Evolutionary conservation across 2,888 invertebrate species (phyloP).

Genomic region (Harpalus rubripes): DNA sequence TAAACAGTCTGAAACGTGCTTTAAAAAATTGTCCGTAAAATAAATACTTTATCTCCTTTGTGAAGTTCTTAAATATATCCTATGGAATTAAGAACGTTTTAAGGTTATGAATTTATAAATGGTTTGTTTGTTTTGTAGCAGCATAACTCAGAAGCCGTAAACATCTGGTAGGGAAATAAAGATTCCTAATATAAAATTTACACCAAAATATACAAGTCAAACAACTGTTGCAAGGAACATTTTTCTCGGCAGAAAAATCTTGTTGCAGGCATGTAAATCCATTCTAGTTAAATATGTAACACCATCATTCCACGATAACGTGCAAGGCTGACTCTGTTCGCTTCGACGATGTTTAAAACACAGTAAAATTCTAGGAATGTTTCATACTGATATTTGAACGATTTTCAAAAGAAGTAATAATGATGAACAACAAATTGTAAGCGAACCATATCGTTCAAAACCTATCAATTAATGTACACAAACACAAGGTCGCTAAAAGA

Average conservation of each 20-base stretch:
- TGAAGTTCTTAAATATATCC: not conserved
- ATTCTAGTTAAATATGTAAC: conserved; percentile 26
- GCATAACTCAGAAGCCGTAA: not conserved
- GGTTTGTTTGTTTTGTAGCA: not conserved
- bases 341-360: no score
- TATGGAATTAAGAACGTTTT: not conserved
- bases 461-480: no score
- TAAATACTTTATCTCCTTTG: not conserved
- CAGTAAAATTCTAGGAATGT: no score
- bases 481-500: no score
- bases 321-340: not conserved
- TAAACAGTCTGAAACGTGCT: no score
- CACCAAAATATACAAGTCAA: conserved; percentile 28
- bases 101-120: not conserved
- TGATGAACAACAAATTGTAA: no score
- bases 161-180: conserved; percentile 15
- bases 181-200: conserved; percentile 17
- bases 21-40: not conserved
- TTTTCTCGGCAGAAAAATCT: conserved; percentile 8
- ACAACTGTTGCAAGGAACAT: conserved; percentile 27
- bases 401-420: no score
- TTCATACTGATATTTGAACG: no score
- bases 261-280: conserved; percentile 32
- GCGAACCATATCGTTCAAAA: no score
- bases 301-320: conserved; percentile 38